Base-by-base conservation (phyloP, 1,140 invertebrate genomes). In the Acromyrmex heyeri region DNA sequence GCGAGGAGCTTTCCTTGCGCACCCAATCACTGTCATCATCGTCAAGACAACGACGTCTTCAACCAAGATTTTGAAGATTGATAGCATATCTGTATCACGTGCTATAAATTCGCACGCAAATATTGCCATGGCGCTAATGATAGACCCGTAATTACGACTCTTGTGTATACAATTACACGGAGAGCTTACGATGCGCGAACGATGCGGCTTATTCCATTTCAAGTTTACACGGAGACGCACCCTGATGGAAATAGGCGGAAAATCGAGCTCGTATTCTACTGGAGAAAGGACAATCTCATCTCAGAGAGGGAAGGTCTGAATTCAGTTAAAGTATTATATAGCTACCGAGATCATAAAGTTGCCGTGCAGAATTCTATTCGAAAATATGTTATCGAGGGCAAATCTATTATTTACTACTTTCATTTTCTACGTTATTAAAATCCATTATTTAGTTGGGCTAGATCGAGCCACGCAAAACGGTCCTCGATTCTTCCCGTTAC, bases 41-140 rank as follows among this genome's bases (percentile, higher is more conserved):
- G 30, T 34, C 30, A 34, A 34, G 30, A 34, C 30, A 34, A 34
- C 30, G 30, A 48, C 76, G 61, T 57, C 65, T 10, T 57, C 62
- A 14, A 16, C 27, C 69, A 83, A 89, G 82, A 91, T 89, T 78
- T 67, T 44, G 38, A 90, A 91, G 92, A 93, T 91, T 92, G 92
- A 94, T 93, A 88, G 87, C 77, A 53, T 72, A 85, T 77, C 70
- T 87, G 73, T 72, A 91, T 8, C 65, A 44, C 6, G 34, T 82
- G 86, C 78, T 85, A 85, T 89, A 91, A 91, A 92, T 79, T 76
- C 82, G 4, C 5, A n/a, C 70, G 91, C 78, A 93, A 93, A 94
- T 93, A 94, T 93, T 91, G 89, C 88, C 70, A 88, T 61, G 79
- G 50, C 88, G 86, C 79, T 83, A 86, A 64, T 79, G 88, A 83